A percentile compares a stretch with the other conserved stretches of the same genome.
phyloP scores from a whole-genome alignment of 64 coral and sea anemone species.

The Astreopora myriophthalma region DNA sequence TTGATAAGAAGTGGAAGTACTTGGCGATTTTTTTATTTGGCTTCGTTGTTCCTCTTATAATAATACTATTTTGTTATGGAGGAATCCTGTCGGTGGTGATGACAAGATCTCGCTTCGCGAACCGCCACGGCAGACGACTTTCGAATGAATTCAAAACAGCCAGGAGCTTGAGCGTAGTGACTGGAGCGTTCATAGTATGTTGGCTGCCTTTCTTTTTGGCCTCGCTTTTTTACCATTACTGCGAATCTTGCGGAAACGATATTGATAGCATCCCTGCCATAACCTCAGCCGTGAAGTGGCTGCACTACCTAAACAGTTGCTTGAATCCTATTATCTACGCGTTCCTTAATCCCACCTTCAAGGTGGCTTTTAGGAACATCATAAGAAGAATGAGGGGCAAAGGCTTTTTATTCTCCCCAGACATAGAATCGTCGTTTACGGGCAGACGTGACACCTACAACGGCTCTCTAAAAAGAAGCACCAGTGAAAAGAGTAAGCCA shows the following conservation, averaged over 20 bases:
- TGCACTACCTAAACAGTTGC: constrained; percentile 90
- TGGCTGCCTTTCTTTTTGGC: constrained; percentile 89
- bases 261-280: constrained; percentile 66
- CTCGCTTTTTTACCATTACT: constrained; percentile 61
- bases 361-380: constrained; percentile 79
- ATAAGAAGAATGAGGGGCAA: constrained; percentile 70
- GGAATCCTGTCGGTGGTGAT: constrained; percentile 80
- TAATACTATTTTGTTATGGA: constrained; percentile 78
- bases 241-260: background rate
- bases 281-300: constrained; percentile 78
- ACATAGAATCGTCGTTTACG: constrained; percentile 16
- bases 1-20: constrained; percentile 54
- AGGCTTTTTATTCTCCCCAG: background rate
- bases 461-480: background rate
- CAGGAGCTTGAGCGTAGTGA: constrained; percentile 91
- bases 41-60: constrained; percentile 70
- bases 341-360: constrained; percentile 91
- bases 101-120: constrained; percentile 71
- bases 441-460: constrained; percentile 12
- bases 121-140: constrained; percentile 76
- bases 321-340: constrained; percentile 96
- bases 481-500: background rate
- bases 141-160: constrained; percentile 92
- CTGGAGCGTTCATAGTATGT: constrained; percentile 79
- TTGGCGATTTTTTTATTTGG: constrained; percentile 77